A percentile compares a stretch with the other conserved stretches of the same genome.
Conservation (phyloP, 2,888 invertebrate genomes). For the Apotomis turbidana region DNA sequence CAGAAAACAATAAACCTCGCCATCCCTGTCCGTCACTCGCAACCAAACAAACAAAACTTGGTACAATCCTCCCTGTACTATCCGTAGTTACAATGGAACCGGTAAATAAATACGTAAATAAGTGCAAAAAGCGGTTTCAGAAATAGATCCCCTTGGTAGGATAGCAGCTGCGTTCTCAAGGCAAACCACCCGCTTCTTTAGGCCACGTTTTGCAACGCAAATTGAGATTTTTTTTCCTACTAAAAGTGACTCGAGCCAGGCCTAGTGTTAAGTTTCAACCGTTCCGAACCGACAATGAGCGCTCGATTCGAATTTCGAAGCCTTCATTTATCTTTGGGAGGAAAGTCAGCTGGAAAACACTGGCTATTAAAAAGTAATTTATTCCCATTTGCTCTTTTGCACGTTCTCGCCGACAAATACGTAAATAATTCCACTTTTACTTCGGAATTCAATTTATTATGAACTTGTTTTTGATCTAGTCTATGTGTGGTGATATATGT, state of each 20-base stretch:
- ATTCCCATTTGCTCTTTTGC: not conserved
- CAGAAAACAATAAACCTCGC: conserved; percentile 33
- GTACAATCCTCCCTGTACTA: conserved; percentile 45
- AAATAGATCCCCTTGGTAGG: conserved; percentile 67
- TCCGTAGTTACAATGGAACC: conserved; percentile 65
- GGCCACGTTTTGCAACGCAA: conserved; percentile 63
- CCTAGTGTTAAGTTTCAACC: conserved; percentile 46
- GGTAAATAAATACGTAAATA: conserved; percentile 71
- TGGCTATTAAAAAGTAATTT: conserved; percentile 14
- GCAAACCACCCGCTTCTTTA: conserved; percentile 71
- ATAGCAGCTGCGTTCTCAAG: conserved; percentile 76
- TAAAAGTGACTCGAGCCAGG: conserved; percentile 51
- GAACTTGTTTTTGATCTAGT: not conserved
- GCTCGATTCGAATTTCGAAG: conserved; percentile 26
- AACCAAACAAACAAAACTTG: conserved; percentile 23
- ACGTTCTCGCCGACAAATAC: too few species aligned
- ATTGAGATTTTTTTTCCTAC: conserved; percentile 60
- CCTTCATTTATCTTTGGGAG: conserved; percentile 53
- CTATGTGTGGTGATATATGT: not conserved
- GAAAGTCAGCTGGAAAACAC: conserved; percentile 35
- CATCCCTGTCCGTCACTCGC: conserved; percentile 20
- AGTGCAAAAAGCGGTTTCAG: conserved; percentile 70
- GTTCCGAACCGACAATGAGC: conserved; percentile 36
- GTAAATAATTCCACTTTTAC: not conserved
- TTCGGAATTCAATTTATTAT: conserved; percentile 11